phyloP scores from a whole-genome alignment of 2,888 invertebrate species.

The Drosophila neotestacea region DNA sequence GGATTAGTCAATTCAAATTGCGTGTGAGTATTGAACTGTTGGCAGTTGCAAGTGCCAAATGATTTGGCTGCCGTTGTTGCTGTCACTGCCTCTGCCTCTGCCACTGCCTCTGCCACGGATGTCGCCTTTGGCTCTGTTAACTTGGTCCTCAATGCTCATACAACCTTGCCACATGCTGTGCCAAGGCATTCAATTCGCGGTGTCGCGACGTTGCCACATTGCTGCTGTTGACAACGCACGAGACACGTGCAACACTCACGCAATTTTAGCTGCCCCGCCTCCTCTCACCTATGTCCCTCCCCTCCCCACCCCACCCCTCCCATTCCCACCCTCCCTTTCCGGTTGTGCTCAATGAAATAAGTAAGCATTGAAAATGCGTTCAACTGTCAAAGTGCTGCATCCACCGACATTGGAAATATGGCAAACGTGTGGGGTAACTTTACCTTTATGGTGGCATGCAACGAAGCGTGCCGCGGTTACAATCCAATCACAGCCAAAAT shows the following conservation, averaged over 20 bases:
- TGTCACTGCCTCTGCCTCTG: conserved; percentile 24
- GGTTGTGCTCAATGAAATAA: conserved; percentile 57
- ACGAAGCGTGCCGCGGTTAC: conserved; percentile 65
- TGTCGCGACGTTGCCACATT: conserved; percentile 19
- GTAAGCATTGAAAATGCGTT: conserved; percentile 72
- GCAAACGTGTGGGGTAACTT: conserved; percentile 19
- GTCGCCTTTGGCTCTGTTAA: conserved; percentile 28
- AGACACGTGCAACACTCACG: conserved; percentile 78
- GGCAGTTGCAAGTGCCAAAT: conserved; percentile 65
- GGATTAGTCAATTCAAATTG: conserved; percentile 78
- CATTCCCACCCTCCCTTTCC: neutral
- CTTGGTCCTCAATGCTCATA: conserved; percentile 34
- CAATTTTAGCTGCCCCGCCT: conserved; percentile 45
- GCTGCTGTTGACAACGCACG: conserved; percentile 63
- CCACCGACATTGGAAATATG: conserved; percentile 26
- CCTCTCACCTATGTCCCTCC: neutral
- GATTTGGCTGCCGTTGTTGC: conserved; percentile 37
- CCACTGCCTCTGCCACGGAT: neutral
- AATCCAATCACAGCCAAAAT: conserved; percentile 61
- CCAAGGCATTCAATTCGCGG: conserved; percentile 43
- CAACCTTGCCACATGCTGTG: conserved; percentile 55
- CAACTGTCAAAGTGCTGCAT: conserved; percentile 73
- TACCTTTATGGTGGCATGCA: conserved; percentile 62
- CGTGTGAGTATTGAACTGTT: conserved; percentile 62
- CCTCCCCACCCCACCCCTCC: neutral